Evolutionary conservation across 2,113 vertebrate genomes (phyloP).

Genomic region (Alectura lathami): DNA sequence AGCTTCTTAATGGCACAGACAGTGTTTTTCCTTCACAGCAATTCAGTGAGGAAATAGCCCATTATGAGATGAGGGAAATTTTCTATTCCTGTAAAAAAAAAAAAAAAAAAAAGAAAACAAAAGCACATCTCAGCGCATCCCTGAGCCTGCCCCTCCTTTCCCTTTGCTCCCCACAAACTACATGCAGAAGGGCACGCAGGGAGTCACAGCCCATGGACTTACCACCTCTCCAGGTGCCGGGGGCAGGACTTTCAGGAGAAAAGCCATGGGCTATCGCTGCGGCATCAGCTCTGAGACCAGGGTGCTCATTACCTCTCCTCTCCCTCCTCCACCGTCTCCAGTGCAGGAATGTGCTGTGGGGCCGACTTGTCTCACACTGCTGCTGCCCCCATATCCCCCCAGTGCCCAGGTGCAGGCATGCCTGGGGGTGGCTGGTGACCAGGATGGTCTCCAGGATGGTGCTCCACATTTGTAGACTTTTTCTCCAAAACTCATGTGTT

Average conservation of each 20-base stretch:
- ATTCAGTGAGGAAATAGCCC: constrained; percentile 15
- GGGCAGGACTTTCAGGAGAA: constrained; percentile 30
- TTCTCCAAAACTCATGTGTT: background rate
- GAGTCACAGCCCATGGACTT: constrained; percentile 30
- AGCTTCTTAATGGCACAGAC: background rate
- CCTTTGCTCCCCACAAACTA: background rate
- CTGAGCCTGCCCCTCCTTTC: background rate
- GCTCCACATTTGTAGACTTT: background rate
- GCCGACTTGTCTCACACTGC: background rate
- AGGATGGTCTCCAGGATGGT: too few relatives aligned
- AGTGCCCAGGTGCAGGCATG: background rate
- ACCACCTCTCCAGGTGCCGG: background rate
- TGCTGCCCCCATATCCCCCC: fast-evolving
- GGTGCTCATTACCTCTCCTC: constrained; percentile 27
- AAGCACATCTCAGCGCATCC: background rate
- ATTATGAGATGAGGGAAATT: background rate
- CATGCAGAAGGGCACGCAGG: background rate
- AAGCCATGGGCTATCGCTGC: constrained; percentile 26
- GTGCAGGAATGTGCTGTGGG: background rate
- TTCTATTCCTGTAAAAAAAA: background rate
- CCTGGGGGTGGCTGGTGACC: background rate
- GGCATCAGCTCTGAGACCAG: constrained; percentile 2
- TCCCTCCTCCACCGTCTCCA: background rate
- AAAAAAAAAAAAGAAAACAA: background rate
- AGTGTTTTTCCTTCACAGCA: constrained; percentile 13